Base-by-base conservation (phyloP, 2,888 invertebrate species). In the Archips crataeganus region DNA sequence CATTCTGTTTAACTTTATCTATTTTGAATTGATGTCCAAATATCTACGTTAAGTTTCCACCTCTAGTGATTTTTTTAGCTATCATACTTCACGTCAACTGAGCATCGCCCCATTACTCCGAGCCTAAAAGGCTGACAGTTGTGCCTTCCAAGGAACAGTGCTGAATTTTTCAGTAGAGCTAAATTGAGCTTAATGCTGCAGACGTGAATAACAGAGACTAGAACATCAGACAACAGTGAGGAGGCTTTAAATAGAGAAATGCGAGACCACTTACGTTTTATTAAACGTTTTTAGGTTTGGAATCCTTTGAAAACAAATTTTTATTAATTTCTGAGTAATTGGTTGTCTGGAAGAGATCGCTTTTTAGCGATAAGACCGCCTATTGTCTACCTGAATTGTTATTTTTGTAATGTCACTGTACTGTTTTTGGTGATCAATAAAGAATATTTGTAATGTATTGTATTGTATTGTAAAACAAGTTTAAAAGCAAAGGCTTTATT, bases 161-260 rank as follows among this genome's bases (percentile, higher is more conserved):
- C 11, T 72, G 57, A 67, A 68, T 68, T 39, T 72, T 49, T 62
- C 34, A 68, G 62, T 11, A 36, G 39, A 68, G 62, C 67, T 68
- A 68, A 72, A 57, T 67, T 62, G n/a, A 39, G 62, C 39, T 63
- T 57, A 57, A 57, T 57, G 57, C 32, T 32, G 3, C 57, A 10
- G 57, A 57, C 57, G 57, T 11, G 57, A 57, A 32, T 57, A 54
- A 15, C 13, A 32, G 23, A 2, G 57, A 32, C 32, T 57, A 57
- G 57, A 11, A 57, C 57, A 32, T 32, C 32, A 23, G 57, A 57
- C 32, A 57, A 57, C 57, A n/a, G n/a, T 5, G 49, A 49, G 10
- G 32, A 57, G 57, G 11, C 57, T 10, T 9, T 11, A 57, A 57
- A 57, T 57, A 32, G 32, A 32, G 9, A 5, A 9, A 54, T 9